Conservation (phyloP, 2,113 vertebrate species). For the Elachura formosa region DNA sequence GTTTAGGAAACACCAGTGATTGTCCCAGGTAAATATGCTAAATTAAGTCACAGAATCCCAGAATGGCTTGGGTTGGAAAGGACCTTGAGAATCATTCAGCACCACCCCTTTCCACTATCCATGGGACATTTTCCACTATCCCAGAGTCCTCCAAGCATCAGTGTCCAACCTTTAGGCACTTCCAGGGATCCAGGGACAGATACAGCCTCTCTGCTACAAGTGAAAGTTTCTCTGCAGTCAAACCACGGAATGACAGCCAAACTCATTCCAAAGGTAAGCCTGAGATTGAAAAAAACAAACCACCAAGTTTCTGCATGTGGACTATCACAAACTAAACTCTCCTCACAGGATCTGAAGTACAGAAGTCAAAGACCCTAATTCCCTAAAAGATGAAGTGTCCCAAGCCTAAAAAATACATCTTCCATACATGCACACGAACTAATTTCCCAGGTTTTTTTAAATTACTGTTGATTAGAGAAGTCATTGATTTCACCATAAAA, state of each 20-base stretch:
- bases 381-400: not conserved
- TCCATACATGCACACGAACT: not conserved
- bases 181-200: not conserved
- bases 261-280: not conserved
- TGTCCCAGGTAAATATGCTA: not conserved
- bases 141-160: not conserved
- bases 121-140: fast-evolving
- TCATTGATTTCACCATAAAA: not conserved
- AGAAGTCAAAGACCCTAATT: not conserved
- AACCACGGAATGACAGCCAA: fast-evolving
- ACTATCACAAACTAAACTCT: not conserved
- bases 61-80: not conserved
- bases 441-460: fast-evolving
- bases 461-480: not conserved
- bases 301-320: not conserved
- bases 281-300: not conserved
- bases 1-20: not conserved
- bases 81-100: not conserved
- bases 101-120: not conserved
- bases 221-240: not conserved
- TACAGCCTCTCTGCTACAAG: not conserved
- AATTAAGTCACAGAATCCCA: not conserved
- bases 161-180: fast-evolving
- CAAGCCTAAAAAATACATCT: not conserved
- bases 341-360: not conserved